Percentiles rank a stretch among this genome's conserved stretches.
phyloP scores from a whole-genome alignment of 1,140 invertebrate genomes.

The Drosophila sturtevanti region DNA sequence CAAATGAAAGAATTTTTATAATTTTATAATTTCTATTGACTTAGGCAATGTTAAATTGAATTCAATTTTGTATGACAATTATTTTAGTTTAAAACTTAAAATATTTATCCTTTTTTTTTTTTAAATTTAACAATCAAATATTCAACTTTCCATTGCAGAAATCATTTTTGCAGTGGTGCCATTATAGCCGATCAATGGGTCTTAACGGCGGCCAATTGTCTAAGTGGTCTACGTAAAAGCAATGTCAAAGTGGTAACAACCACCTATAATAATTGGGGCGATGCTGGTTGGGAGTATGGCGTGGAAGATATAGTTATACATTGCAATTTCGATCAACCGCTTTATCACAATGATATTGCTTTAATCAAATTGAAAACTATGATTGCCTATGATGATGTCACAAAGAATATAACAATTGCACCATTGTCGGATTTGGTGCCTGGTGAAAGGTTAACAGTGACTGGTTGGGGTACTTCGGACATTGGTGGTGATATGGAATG shows the following conservation, averaged over 20 bases:
- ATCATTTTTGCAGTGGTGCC: conserved; percentile 82
- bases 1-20: too few species aligned
- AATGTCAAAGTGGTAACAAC: conserved; percentile 61
- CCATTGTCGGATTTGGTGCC: conserved; percentile 46
- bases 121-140: too few species aligned
- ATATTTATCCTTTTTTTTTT: too few species aligned
- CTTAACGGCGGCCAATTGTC: conserved; percentile 83
- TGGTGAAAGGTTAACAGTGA: conserved; percentile 81
- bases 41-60: too few species aligned
- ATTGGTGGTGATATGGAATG: conserved; percentile 29
- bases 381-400: conserved; percentile 83
- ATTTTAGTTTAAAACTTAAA: too few species aligned
- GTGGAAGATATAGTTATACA: conserved; percentile 59
- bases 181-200: conserved; percentile 80
- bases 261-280: conserved; percentile 67
- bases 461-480: conserved; percentile 84
- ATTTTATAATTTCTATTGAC: too few species aligned
- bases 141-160: conserved; percentile 21
- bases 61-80: too few species aligned
- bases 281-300: conserved; percentile 51
- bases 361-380: conserved; percentile 80
- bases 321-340: conserved; percentile 74
- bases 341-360: conserved; percentile 84
- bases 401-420: conserved; percentile 81
- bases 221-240: conserved; percentile 51